Base-by-base conservation (phyloP, 1,140 invertebrate species). In the Muscidifurax raptorellus region DNA sequence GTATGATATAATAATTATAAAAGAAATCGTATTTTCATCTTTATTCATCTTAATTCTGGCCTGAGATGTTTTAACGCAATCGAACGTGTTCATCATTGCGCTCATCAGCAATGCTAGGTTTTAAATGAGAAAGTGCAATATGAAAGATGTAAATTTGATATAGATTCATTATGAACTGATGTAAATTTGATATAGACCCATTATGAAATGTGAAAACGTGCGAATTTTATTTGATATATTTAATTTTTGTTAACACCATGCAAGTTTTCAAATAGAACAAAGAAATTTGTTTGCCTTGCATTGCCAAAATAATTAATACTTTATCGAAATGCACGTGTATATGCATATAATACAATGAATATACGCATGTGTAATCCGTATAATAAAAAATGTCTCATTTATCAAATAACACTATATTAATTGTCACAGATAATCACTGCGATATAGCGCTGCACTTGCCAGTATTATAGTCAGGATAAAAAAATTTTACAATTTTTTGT, bases 381-480 rank as follows among this genome's bases (percentile, higher is more conserved):
- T 76, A 80, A 78, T 22, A 77, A 77, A 80, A 80, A 25, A 71
- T 47, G 30, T 84, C 83, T 80, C 77, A 81, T 77, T 80, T 81
- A 85, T 69, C 18, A 36, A 76, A 64, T 81, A 85, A 81, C 32
- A 67, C 72, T 76, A 85, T 81, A 79, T 76, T 52, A 85, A 67
- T 80, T 81, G 71, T 76, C 78, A 77, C 78, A 36, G 47, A 85
- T 85, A 85, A 85, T 69, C 83, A 81, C 28, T 85, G 79, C 83
- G 83, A 85, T 85, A 44, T 85, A 85, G 78, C 79, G 83, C 72
- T 81, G 83, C 83, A 85, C 83, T 81, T 85, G 79, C 83, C 78
- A 85, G 79, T 85, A 85, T 85, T 85, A 85, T 85, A 85, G 72
- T 77, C 79, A 85, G 27, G 47, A 76, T 81, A 69, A 69, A 27